These are phyloP conservation scores for Chelonia mydas DNA, from an alignment of 2,797 vertebrate genomes.

Conservation along the genomic window DNA sequence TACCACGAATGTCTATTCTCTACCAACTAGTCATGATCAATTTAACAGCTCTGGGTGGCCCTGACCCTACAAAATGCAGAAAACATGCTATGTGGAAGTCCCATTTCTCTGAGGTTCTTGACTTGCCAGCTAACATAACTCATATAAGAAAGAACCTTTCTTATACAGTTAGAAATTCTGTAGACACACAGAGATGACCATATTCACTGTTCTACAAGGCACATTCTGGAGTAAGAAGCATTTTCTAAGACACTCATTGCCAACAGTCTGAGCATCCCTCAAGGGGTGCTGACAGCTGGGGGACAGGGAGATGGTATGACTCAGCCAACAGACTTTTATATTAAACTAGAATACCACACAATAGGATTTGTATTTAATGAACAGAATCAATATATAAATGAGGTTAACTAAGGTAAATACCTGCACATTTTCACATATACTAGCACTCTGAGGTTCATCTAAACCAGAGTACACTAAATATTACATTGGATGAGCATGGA, in stretches of 20 bases:
- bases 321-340: slow-evolving; percentile 52
- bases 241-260: slow-evolving; percentile 27
- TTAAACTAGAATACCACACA: background rate
- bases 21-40: accelerated
- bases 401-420: background rate
- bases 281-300: slow-evolving; percentile 12
- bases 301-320: background rate
- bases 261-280: background rate
- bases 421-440: background rate
- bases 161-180: background rate
- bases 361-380: slow-evolving; percentile 57
- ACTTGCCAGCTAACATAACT: background rate
- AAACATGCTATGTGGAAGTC: background rate
- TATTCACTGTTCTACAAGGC: background rate
- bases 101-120: background rate
- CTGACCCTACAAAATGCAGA: accelerated
- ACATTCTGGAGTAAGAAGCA: background rate
- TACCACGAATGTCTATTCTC: background rate
- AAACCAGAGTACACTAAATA: slow-evolving; percentile 8
- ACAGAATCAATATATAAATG: slow-evolving; percentile 57
- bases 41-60: background rate
- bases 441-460: slow-evolving; percentile 18
- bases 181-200: accelerated
- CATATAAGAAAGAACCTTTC: background rate
- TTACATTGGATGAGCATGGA: background rate